These are phyloP conservation scores for Julus scandinavius DNA, from an alignment of 2,888 invertebrate species.

Conservation along the genomic window DNA sequence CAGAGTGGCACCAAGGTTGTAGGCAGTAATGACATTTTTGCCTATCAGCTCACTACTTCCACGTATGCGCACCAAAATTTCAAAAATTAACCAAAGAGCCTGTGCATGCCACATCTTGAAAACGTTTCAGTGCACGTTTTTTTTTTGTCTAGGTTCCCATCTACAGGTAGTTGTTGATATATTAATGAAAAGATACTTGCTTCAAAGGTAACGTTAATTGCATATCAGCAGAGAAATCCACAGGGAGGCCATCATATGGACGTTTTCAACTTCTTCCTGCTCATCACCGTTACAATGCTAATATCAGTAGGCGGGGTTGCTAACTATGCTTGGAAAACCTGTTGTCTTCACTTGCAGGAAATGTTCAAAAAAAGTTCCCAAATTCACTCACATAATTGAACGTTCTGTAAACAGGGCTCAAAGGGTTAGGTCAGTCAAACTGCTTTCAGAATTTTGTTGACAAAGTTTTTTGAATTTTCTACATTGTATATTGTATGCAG, in stretches of 20 bases:
- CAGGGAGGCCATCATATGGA: conserved; percentile 12
- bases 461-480: background rate
- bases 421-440: background rate
- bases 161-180: background rate
- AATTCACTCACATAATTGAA: background rate
- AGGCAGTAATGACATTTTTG: background rate
- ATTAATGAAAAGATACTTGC: background rate
- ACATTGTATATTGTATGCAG: background rate
- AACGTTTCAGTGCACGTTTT: background rate
- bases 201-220: conserved; percentile 31
- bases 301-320: background rate
- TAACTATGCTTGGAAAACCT: conserved; percentile 11
- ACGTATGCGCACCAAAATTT: background rate
- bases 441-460: background rate
- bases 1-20: too few species aligned
- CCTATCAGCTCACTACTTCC: background rate
- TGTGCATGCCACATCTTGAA: background rate
- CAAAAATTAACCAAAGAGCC: background rate
- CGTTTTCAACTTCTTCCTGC: background rate
- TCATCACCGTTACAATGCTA: conserved; percentile 36
- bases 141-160: background rate
- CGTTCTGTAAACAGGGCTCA: background rate
- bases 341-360: background rate
- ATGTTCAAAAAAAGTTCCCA: background rate
- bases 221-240: conserved; percentile 19